Evolutionary conservation across 1,140 invertebrate species (phyloP).

Genomic region (Acromyrmex echinatior): DNA sequence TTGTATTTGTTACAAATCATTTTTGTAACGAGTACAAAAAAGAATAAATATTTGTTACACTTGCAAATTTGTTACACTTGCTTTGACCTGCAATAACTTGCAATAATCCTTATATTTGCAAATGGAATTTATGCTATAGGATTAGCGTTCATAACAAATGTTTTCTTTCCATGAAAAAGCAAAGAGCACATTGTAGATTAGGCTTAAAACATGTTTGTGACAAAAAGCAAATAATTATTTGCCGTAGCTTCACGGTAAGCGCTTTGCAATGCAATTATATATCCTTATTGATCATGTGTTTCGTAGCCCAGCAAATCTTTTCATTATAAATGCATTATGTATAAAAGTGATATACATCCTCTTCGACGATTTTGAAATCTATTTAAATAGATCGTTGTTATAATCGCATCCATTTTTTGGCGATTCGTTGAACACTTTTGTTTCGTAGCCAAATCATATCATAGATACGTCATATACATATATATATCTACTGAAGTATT

Average conservation of each 20-base stretch:
- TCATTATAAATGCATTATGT: slow-evolving; percentile 30
- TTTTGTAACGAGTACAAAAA: too few relatives aligned
- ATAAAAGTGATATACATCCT: slow-evolving; percentile 35
- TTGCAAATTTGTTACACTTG: too few relatives aligned
- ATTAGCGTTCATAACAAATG: too few relatives aligned
- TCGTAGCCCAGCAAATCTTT: slow-evolving; percentile 33
- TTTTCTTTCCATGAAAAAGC: too few relatives aligned
- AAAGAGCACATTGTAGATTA: too few relatives aligned
- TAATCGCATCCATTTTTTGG: slow-evolving; percentile 11
- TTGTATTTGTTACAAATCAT: too few relatives aligned
- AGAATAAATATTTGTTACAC: too few relatives aligned
- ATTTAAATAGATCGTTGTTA: slow-evolving; percentile 1
- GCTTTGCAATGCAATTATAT: slow-evolving; percentile 49
- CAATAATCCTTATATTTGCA: too few relatives aligned
- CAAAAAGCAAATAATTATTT: slow-evolving; percentile 40
- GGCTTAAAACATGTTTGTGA: slow-evolving; percentile 6
- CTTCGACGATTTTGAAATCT: slow-evolving; percentile 10
- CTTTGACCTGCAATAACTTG: too few relatives aligned
- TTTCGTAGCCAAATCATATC: slow-evolving; percentile 35
- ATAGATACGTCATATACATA: too few relatives aligned
- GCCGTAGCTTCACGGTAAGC: slow-evolving; percentile 25
- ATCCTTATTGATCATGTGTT: slow-evolving; percentile 62
- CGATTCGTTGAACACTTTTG: slow-evolving; percentile 29
- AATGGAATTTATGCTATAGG: too few relatives aligned
- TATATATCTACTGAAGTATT: too few relatives aligned